Conservation (phyloP, 2,888 invertebrate species). For the Cheiracanthium punctorium region DNA sequence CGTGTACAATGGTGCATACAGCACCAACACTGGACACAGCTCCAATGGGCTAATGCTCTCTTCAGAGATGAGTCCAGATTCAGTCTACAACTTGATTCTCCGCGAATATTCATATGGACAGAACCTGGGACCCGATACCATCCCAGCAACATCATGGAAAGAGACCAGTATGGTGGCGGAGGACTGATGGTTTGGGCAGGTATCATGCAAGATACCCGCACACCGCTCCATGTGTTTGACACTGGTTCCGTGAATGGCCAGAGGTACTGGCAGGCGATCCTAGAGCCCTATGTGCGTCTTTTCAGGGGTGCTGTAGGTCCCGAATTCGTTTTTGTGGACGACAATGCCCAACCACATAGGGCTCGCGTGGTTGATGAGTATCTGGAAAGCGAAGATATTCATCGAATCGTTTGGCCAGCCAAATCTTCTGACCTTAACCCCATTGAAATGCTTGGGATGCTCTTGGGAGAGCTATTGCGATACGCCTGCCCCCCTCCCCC, state of each 20-base stretch:
- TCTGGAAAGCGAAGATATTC: slow-evolving; percentile 7
- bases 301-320: neutral
- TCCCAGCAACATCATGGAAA: neutral
- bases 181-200: neutral
- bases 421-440: neutral
- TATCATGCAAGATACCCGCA: neutral
- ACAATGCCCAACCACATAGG: slow-evolving; percentile 6
- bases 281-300: neutral
- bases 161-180: neutral
- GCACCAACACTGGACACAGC: neutral
- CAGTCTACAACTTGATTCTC: neutral
- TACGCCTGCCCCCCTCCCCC: neutral
- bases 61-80: neutral
- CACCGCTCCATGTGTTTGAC: neutral
- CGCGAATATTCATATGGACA: neutral
- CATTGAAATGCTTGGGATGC: neutral
- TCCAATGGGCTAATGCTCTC: neutral
- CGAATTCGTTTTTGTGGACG: neutral
- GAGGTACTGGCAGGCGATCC: neutral
- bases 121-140: neutral
- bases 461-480: slow-evolving; percentile 8
- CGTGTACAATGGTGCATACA: neutral
- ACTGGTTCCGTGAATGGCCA: neutral
- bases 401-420: slow-evolving; percentile 1
- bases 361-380: slow-evolving; percentile 2